Evolutionary conservation across 2,797 vertebrate species (phyloP).

Genomic region (Danio albolineatus): DNA sequence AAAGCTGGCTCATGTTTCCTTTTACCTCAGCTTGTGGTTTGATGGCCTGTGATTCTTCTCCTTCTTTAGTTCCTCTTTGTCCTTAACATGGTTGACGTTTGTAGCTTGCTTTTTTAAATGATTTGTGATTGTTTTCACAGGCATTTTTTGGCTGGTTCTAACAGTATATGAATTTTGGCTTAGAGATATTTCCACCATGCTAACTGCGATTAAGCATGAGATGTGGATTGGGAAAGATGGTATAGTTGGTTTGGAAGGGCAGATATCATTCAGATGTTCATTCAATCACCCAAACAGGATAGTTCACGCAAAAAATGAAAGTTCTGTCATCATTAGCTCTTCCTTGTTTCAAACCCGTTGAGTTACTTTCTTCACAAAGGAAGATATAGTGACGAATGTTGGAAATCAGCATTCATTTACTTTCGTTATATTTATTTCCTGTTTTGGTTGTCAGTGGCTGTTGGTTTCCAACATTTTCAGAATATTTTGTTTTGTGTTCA

Average conservation of each 20-base stretch:
- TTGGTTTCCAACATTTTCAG: too few species aligned
- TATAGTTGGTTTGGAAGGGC: slow-evolving; percentile 1
- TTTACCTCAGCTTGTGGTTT: slow-evolving; percentile 47
- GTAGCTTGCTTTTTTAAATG: background rate
- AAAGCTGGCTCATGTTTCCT: slow-evolving; percentile 42
- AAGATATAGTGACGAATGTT: too few species aligned
- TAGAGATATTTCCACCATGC: background rate
- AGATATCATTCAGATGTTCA: too few species aligned
- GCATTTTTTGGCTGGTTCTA: slow-evolving; percentile 13
- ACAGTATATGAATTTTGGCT: background rate
- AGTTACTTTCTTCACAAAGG: too few species aligned
- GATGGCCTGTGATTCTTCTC: slow-evolving; percentile 31
- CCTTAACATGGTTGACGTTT: background rate
- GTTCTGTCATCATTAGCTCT: too few species aligned
- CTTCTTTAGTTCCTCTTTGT: slow-evolving; percentile 17
- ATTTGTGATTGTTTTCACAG: background rate
- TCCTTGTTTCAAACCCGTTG: too few species aligned
- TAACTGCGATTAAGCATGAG: background rate
- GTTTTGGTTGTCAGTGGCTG: too few species aligned
- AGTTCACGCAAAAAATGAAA: too few species aligned
- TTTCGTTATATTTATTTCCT: too few species aligned
- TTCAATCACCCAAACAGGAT: too few species aligned
- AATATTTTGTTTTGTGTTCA: too few species aligned
- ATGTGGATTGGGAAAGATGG: slow-evolving; percentile 19
- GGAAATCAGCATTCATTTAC: too few species aligned